Base-by-base conservation (phyloP, 2,113 vertebrate genomes). In the Siphamia tubifer region DNA sequence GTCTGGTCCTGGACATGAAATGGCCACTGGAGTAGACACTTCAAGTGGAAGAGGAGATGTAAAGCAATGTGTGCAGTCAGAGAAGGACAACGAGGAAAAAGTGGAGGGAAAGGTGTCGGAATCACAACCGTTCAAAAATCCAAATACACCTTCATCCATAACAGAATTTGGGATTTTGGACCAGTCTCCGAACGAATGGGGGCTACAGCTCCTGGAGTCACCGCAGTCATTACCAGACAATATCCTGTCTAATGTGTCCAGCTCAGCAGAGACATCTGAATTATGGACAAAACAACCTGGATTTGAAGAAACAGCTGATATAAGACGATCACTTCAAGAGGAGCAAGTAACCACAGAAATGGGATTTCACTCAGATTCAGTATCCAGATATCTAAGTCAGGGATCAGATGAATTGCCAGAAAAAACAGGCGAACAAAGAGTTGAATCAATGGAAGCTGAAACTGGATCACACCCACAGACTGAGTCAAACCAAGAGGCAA, bases 161-260 rank as follows among this genome's bases (percentile, higher is more conserved):
- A 8, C 30, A 15, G 75, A 79, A 32, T 62, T 70, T 56, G 78
- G 51, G 44, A 55, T 68, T 45, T 43, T 16, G 5, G 63, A 83
- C 7, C 70, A 66, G 16, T 32, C 62, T 27, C 28, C 52, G 28
- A 3, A 25, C 35, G 21, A 65, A 19, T 43, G 13, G 13, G 32
- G 35, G 0, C 6, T 39, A 40, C 34, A 30, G 35, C 30, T 27
- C 0, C 11, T 17, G 9, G 58, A 40, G 20, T 49, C 51, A 0
- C 0, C 11, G 1, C 44, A 17, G 11, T 60, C 55, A 19, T 13
- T 51, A n/a, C 62, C 64, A n/a, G 45, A 8, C 6, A 13, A 71
- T 36, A 31, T 20, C 6, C 39, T 31, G 21, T 24, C 2, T 32
- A 27, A 38, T 21, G 1, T 43, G 2, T 53, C 67, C 8, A 40